Evolutionary conservation across 2,113 vertebrate genomes (phyloP).

Genomic region (Tonatia bakeri): DNA sequence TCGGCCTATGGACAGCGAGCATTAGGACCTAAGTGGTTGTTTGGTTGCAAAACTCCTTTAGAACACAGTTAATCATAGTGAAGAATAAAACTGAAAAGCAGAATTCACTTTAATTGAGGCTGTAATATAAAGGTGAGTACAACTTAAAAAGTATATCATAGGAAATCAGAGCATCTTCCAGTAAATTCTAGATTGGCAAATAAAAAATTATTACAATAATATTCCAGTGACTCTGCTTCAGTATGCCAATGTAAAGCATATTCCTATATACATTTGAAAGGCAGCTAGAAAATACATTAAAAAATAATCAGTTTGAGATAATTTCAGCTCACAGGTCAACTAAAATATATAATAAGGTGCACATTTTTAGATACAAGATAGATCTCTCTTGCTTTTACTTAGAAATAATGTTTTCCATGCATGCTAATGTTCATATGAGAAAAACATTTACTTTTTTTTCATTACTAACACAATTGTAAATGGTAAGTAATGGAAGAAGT

Average conservation of each 20-base stretch:
- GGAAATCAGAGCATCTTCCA: neutral
- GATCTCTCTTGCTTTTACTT: neutral
- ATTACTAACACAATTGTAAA: neutral
- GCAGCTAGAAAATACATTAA: neutral
- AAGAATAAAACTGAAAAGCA: neutral
- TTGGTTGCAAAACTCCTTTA: neutral
- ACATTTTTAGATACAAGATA: neutral
- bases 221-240: constrained; percentile 9
- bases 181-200: neutral
- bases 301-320: neutral
- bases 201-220: neutral
- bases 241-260: neutral
- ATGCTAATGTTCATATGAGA: constrained; percentile 14
- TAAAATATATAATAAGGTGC: neutral
- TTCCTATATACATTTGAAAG: neutral
- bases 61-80: neutral
- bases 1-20: too few species aligned
- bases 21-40: too few species aligned
- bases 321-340: neutral
- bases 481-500: neutral
- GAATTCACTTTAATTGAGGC: neutral
- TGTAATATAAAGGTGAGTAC: neutral
- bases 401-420: neutral
- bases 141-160: neutral
- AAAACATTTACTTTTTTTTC: neutral